Conservation (phyloP, 2,113 vertebrate species). For the Mus spicilegus region DNA sequence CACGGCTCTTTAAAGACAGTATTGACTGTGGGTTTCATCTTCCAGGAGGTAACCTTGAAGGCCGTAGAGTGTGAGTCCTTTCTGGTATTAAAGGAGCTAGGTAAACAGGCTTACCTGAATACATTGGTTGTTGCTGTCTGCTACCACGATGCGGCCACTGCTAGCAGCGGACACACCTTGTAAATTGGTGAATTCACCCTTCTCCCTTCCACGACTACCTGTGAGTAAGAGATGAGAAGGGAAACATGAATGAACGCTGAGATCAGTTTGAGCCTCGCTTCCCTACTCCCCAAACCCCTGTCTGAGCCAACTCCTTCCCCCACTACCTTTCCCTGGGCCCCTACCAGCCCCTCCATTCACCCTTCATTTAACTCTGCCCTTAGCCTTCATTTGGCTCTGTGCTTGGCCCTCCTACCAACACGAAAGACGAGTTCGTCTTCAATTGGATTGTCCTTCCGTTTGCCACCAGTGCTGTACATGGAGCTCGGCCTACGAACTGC, state of each 20-base stretch:
- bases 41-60: neutral
- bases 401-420: constrained; percentile 88
- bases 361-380: neutral
- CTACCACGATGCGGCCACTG: constrained; percentile 94
- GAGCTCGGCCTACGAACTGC: constrained; percentile 95
- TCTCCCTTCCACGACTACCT: constrained; percentile 95
- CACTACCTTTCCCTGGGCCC: neutral
- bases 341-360: neutral
- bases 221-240: neutral
- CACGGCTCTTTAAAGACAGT: neutral
- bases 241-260: neutral
- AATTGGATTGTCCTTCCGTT: constrained; percentile 93
- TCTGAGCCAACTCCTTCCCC: rapidly evolving
- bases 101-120: constrained; percentile 91
- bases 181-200: constrained; percentile 97
- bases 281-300: neutral
- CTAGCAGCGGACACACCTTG: constrained; percentile 96
- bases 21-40: neutral
- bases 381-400: rapidly evolving
- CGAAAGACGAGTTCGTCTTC: constrained; percentile 92
- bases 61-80: neutral
- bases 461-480: constrained; percentile 96
- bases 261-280: neutral
- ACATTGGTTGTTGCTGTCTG: constrained; percentile 99
- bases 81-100: neutral